phyloP scores from a whole-genome alignment of 2,797 vertebrate genomes.

The Sphenodon punctatus region DNA sequence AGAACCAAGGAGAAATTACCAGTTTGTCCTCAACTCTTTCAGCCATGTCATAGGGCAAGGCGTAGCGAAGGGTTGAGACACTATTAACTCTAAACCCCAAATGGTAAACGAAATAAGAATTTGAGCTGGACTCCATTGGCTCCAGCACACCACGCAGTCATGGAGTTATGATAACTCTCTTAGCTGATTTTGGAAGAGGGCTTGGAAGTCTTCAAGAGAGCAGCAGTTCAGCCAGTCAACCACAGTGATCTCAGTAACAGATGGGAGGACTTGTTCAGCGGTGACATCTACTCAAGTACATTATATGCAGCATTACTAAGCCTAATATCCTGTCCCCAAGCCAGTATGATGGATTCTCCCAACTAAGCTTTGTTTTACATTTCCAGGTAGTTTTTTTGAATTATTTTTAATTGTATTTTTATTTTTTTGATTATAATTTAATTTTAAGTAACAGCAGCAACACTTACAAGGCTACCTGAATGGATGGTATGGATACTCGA shows the following conservation, averaged over 20 bases:
- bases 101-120: slow-evolving; percentile 29
- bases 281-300: rapidly evolving
- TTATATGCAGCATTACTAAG: too few relatives aligned
- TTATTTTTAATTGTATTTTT: too few relatives aligned
- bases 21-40: slow-evolving; percentile 59
- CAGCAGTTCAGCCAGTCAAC: slow-evolving; percentile 40
- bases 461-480: background rate
- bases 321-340: background rate
- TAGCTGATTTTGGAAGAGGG: slow-evolving; percentile 62
- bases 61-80: slow-evolving; percentile 58
- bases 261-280: background rate
- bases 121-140: slow-evolving; percentile 50
- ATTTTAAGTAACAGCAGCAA: background rate
- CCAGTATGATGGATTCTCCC: slow-evolving; percentile 32
- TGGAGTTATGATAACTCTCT: slow-evolving; percentile 47
- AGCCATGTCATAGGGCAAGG: slow-evolving; percentile 67
- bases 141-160: background rate
- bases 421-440: too few relatives aligned
- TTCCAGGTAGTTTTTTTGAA: too few relatives aligned
- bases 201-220: slow-evolving; percentile 34
- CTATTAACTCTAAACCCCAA: background rate
- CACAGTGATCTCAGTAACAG: slow-evolving; percentile 34
- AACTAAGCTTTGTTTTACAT: too few relatives aligned
- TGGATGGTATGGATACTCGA: background rate
- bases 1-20: slow-evolving; percentile 21